These are phyloP conservation scores for Caenorhabditis auriculariae DNA, from an alignment of 2,888 invertebrate species.

Conservation along the genomic window DNA sequence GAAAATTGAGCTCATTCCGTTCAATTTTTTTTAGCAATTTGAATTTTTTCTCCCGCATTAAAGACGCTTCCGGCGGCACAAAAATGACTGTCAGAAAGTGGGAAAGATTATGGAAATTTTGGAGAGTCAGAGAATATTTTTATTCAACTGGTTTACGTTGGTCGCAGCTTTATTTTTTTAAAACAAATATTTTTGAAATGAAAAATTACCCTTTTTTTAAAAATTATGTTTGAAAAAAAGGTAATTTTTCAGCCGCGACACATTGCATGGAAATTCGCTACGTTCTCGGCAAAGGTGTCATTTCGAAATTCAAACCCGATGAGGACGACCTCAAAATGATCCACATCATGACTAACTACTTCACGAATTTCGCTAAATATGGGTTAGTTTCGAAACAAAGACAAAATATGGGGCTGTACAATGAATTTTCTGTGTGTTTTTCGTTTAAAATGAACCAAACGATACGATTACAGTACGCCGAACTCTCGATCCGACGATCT, in stretches of 20 bases:
- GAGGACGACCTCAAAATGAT: conserved; percentile 41
- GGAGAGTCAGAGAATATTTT: no score
- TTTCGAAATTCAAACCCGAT: conserved; percentile 46
- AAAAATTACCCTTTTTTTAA: no score
- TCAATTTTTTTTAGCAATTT: no score
- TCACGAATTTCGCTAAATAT: conserved; percentile 50
- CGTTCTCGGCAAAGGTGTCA: conserved; percentile 43
- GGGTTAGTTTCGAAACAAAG: conserved; percentile 21
- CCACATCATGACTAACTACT: conserved; percentile 44
- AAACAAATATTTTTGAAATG: no score
- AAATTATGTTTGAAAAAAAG: no score
- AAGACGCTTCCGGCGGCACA: no score
- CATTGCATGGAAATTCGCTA: conserved; percentile 48
- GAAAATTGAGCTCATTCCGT: no score
- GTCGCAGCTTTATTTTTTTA: no score
- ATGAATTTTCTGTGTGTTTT: background rate
- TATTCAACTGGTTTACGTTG: no score
- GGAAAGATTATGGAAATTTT: no score
- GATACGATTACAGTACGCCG: conserved; percentile 20
- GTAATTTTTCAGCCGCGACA: conserved; percentile 26
- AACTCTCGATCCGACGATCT: conserved; percentile 5
- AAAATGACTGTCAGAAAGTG: no score
- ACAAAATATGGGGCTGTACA: background rate
- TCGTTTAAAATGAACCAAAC: background rate
- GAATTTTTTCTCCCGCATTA: no score